Base-by-base conservation (phyloP, 2,113 vertebrate genomes). In the Cheirogaleus medius region DNA sequence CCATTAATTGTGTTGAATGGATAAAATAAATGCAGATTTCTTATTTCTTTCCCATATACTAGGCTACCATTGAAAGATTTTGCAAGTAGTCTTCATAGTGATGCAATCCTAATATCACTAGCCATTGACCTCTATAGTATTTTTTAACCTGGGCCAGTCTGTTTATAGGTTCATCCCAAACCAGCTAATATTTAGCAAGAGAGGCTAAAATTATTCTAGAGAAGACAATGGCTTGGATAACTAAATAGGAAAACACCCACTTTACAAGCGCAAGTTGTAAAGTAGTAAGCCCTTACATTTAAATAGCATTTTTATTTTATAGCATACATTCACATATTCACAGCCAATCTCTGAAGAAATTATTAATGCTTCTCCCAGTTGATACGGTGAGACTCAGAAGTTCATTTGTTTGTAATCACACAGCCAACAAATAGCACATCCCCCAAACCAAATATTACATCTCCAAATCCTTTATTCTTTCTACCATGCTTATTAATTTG, bases 381-480 rank as follows among this genome's bases (percentile, higher is more conserved):
- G 85, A 87, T 77, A 88, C 21, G 83, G 39, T 44, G 63, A 69
- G 73, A 88, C 63, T 80, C 42, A 84, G 63, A 95, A 92, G 47
- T 69, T 91, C 78, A 93, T 68, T 94, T 92, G n/a, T 84, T 93
- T 63, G 89, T 91, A 87, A 76, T 47, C 42, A 95, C 25, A 58
- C 6, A 97, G 52, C 63, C 63, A 95, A 63, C 47, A 89, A 47
- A 13, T 68, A 37, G 20, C 52, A 85, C 11, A 83, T 64, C 47
- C 80, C 23, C 32, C 34, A 78, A 82, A 80, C 71, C 47, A 84
- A 77, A 15, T 74, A 82, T 56, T 91, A 54, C 27, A 47, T 71
- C n/a, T 94, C 34, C 20, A 94, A 54, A 68, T 81, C 56, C 47
- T 91, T 96, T 73, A 82, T 74, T 87, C 42, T 78, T 90, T 85